Evolutionary conservation across 2,797 vertebrate genomes (phyloP), one percentile per base, ranked within the genome.

Genomic region (Chrysocyon brachyurus): DNA sequence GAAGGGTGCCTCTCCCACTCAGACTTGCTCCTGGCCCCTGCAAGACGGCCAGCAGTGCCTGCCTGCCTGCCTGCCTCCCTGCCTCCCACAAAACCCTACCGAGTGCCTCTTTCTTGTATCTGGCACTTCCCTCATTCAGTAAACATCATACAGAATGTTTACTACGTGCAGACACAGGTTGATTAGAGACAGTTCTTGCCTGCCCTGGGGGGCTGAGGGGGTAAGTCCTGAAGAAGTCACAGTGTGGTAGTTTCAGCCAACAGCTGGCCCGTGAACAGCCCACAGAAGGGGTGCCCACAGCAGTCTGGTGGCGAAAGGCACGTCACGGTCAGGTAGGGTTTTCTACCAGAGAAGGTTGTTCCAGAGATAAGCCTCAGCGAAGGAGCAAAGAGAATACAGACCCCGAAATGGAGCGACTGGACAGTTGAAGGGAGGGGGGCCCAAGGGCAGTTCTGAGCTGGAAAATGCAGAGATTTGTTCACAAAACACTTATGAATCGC

Each of bases 241-340:
- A 77, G 52, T 4, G 22, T 12, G 31, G 28, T 12, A 66, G 40
- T 19, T 17, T 59, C 15, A 59, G 64, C 68, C 75, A 40, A 54
- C 77, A 90, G 24, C 11, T 5, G 52, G 49, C 79, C 81, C 14
- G 61, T 28, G 64, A 22, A 19, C 1, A 21, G 40, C 36, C 56
- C 61, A 66, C 1, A 3, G 33, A 0, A 36, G 1, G 61, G 57
- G n/a, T 0, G 0, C 12, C 79, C 31, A 31, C 0, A 12, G 33
- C 52, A 2, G 19, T 21, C 1, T 28, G 70, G n/a, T 21, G 17
- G 75, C 87, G 24, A n/a, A 72, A 9, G 0, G 17, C 72, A 40
- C 19, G 3, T 8, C 12, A 3, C 1, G 2, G 11, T 46, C 36
- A 73, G 49, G 31, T 21, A 15, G 31, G 14, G 17, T 9, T 10